Conservation (phyloP, 2,113 vertebrate genomes). For the Cyprinus carpio region DNA sequence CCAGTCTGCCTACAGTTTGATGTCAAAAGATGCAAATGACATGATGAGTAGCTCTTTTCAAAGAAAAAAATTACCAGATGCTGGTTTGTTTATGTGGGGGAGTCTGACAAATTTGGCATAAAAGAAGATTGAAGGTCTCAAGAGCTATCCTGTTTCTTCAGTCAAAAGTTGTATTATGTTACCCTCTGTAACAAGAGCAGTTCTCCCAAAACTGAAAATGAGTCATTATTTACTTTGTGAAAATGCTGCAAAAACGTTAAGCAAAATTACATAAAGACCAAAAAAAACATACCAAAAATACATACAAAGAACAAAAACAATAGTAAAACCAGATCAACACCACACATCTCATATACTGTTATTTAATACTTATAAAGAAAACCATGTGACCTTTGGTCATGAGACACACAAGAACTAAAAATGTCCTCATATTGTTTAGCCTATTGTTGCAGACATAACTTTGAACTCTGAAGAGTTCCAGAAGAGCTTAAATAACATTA, state of each 20-base stretch:
- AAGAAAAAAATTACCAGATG: not conserved
- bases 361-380: no score
- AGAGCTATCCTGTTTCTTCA: not conserved
- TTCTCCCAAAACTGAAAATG: not conserved
- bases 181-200: not conserved
- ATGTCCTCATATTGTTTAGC: not conserved
- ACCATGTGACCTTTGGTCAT: not conserved
- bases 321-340: no score
- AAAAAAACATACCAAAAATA: no score
- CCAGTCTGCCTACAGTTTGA: constrained; percentile 32
- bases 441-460: not conserved
- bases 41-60: not conserved
- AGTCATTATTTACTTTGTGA: not conserved
- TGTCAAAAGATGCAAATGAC: constrained; percentile 56
- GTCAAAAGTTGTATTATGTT: not conserved
- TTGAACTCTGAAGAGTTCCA: not conserved
- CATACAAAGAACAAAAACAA: no score
- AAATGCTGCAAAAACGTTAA: no score
- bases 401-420: not conserved
- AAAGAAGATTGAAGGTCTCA: not conserved
- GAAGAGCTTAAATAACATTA: not conserved
- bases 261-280: no score
- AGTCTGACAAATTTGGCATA: not conserved
- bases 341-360: no score
- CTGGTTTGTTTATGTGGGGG: constrained; percentile 1